Conservation (phyloP, 1,140 invertebrate species). For the Doryteuthis pealeii region DNA sequence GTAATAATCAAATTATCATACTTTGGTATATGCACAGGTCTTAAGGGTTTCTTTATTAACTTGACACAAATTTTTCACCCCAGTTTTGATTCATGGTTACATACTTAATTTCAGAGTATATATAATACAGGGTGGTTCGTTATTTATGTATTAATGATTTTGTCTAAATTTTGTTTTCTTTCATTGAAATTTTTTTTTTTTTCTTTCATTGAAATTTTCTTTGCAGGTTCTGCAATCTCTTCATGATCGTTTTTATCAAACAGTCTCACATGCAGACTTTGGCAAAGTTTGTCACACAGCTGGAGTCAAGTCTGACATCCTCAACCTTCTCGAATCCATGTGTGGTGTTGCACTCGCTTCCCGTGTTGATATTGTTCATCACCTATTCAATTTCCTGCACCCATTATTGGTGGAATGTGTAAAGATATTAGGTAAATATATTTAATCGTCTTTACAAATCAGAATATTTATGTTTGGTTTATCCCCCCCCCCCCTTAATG, state of each 20-base stretch:
- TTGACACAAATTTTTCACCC: too few species aligned
- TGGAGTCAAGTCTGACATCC: conserved; percentile 66
- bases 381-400: conserved; percentile 69
- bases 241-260: conserved; percentile 65
- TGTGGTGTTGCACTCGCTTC: conserved; percentile 69
- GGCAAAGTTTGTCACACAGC: conserved; percentile 66
- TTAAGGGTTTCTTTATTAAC: too few species aligned
- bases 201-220: neutral
- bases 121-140: too few species aligned
- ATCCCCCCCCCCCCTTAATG: too few species aligned
- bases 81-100: too few species aligned
- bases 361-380: conserved; percentile 65
- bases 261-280: conserved; percentile 67
- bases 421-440: conserved; percentile 64
- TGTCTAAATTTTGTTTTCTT: too few species aligned
- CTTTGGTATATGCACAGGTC: too few species aligned
- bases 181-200: neutral
- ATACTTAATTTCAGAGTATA: too few species aligned
- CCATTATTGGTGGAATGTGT: conserved; percentile 70
- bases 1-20: too few species aligned
- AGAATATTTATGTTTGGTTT: too few species aligned
- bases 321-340: conserved; percentile 69
- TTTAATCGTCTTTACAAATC: neutral
- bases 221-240: conserved; percentile 67
- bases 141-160: too few species aligned